A percentile compares a stretch with the other conserved stretches of the same genome.
These are phyloP conservation scores for Phaonia tiefii DNA, from an alignment of 2,888 invertebrate species.

Conservation along the genomic window DNA sequence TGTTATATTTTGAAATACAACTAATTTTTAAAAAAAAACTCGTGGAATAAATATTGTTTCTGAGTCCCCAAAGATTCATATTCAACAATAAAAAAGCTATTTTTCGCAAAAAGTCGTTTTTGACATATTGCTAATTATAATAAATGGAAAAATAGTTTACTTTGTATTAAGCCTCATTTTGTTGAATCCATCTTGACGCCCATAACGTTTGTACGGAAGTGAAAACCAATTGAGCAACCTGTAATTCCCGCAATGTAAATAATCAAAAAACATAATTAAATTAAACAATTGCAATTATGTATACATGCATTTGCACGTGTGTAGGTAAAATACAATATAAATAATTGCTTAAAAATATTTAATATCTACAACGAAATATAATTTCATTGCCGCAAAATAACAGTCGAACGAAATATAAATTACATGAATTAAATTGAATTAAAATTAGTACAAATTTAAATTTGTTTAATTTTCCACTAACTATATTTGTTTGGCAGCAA, in stretches of 20 bases:
- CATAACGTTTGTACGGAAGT: too few relatives aligned
- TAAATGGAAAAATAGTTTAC: too few relatives aligned
- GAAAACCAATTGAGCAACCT: not conserved
- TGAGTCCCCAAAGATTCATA: too few relatives aligned
- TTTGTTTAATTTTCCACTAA: constrained; percentile 20
- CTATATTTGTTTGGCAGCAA: not conserved
- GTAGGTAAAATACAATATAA: constrained; percentile 10
- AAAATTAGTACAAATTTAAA: constrained; percentile 1
- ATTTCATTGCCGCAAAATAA: not conserved
- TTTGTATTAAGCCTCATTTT: too few relatives aligned
- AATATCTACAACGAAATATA: constrained; percentile 6
- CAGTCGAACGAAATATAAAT: not conserved
- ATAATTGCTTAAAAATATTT: constrained; percentile 19
- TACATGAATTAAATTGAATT: not conserved
- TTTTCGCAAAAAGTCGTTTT: too few relatives aligned
- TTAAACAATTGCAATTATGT: constrained; percentile 16
- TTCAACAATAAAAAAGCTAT: too few relatives aligned
- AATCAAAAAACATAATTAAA: constrained; percentile 18
- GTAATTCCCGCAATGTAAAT: constrained; percentile 19
- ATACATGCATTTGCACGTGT: not conserved
- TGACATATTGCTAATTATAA: too few relatives aligned
- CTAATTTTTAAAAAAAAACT: too few relatives aligned
- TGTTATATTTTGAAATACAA: too few relatives aligned
- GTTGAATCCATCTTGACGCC: too few relatives aligned
- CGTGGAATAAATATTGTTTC: too few relatives aligned